Conservation (phyloP, 2,888 invertebrate species). For the Mactromeris polynyma region DNA sequence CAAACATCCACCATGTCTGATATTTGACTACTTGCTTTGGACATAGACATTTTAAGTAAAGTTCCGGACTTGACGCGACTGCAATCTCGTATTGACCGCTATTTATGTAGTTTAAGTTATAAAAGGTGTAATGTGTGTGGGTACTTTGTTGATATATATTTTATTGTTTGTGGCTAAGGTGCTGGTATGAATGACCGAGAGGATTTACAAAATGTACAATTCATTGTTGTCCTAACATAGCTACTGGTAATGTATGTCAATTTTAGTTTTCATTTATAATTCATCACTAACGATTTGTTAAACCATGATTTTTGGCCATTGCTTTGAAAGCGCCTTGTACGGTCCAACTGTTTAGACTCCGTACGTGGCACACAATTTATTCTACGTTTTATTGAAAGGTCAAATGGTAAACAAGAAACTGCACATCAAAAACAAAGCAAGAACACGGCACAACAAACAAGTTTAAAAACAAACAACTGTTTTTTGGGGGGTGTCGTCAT, state of each 20-base stretch:
- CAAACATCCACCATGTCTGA: neutral
- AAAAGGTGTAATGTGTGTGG: no score
- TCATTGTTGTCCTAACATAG: no score
- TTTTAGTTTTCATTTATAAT: no score
- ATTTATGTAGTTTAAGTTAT: neutral
- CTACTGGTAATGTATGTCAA: no score
- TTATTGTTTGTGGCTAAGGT: no score
- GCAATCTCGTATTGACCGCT: neutral
- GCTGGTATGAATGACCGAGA: no score
- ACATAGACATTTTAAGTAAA: slow-evolving; percentile 14
- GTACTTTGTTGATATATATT: no score
- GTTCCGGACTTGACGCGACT: neutral
- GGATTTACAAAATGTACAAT: no score
- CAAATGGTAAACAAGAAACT: neutral
- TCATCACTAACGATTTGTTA: no score
- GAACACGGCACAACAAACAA: slow-evolving; percentile 14
- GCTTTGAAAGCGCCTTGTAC: neutral
- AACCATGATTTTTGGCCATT: neutral
- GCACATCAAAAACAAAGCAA: slow-evolving; percentile 21
- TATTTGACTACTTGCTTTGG: neutral
- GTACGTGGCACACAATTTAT: neutral
- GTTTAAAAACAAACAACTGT: neutral
- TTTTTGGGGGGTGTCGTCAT: neutral
- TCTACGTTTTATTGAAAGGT: neutral
- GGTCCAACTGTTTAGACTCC: neutral